phyloP scores from a whole-genome alignment of 2,113 vertebrate genomes.

The Martes martes region DNA sequence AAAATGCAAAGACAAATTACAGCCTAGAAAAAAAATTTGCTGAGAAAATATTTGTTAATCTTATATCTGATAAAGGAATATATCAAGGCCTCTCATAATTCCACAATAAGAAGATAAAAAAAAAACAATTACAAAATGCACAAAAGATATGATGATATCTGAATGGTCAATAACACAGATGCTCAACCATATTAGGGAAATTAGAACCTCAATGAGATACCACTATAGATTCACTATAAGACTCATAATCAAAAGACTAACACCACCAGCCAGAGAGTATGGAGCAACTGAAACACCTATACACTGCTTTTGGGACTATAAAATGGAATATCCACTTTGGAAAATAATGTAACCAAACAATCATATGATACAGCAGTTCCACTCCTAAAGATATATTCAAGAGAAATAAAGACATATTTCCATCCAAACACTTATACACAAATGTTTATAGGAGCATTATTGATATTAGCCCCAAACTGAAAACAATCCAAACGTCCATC shows the following conservation, averaged over 20 bases:
- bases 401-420: not conserved
- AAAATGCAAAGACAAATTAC: not conserved
- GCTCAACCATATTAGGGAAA: not conserved
- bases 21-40: not conserved
- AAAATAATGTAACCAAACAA: not conserved
- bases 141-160: not conserved
- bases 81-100: not conserved
- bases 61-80: not conserved
- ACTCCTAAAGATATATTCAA: not conserved
- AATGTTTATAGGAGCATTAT: not conserved
- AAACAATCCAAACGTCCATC: not conserved
- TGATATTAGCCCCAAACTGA: not conserved
- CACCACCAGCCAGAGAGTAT: fast-evolving
- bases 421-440: not conserved
- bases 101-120: not conserved
- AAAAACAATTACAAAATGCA: not conserved
- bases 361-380: not conserved
- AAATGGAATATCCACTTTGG: not conserved
- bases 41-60: not conserved
- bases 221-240: not conserved
- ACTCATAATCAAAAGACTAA: not conserved
- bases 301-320: not conserved
- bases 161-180: not conserved
- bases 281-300: not conserved
- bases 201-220: not conserved